Conservation (phyloP, 2,113 vertebrate genomes). For the rat (Rattus norvegicus) region DNA sequence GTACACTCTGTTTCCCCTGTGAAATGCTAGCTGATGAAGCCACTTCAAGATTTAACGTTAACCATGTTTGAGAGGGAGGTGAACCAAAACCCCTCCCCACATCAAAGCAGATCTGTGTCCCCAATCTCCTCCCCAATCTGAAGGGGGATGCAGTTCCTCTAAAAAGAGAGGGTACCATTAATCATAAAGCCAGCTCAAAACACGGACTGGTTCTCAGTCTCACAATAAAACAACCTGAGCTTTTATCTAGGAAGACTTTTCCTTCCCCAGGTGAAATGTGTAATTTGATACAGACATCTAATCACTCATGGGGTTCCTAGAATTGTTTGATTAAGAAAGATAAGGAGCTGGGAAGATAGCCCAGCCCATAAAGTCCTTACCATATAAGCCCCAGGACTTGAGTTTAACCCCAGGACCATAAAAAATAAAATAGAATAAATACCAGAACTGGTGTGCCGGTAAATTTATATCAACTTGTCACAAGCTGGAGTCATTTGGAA, state of each 20-base stretch:
- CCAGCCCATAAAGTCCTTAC: neutral
- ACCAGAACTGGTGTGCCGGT: neutral
- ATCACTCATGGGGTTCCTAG: neutral
- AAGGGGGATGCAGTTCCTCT: neutral
- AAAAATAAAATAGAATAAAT: neutral
- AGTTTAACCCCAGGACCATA: neutral
- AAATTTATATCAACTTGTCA: neutral
- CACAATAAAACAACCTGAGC: neutral
- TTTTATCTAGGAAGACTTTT: neutral
- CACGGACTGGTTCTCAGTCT: neutral
- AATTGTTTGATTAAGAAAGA: neutral
- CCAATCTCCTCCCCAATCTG: neutral
- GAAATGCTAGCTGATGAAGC: neutral
- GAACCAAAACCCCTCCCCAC: neutral
- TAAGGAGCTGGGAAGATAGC: neutral
- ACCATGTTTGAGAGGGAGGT: neutral
- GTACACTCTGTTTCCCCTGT: accelerated
- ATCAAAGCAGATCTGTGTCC: neutral
- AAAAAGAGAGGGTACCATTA: neutral
- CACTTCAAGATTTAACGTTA: neutral
- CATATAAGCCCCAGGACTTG: neutral
- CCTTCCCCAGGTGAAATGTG: neutral
- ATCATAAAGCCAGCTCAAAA: neutral
- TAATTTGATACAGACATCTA: neutral
- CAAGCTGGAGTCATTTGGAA: neutral